Evolutionary conservation across 2,888 invertebrate species (phyloP).

Genomic region (Baronia brevicornis): DNA sequence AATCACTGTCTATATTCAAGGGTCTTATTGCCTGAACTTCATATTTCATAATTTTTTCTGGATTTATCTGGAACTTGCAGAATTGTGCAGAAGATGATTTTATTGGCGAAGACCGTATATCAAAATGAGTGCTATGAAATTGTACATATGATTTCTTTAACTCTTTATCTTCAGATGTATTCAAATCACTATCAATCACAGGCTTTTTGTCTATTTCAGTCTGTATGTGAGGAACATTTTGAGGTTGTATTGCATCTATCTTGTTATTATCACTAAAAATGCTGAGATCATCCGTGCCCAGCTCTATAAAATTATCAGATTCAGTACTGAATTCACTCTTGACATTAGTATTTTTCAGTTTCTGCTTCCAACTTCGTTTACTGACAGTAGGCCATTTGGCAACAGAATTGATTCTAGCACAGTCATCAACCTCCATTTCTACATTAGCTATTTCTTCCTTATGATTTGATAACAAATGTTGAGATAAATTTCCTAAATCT

Average conservation of each 20-base stretch:
- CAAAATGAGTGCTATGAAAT: slow-evolving; percentile 64
- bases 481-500: slow-evolving; percentile 18
- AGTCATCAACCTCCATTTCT: slow-evolving; percentile 43
- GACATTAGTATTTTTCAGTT: slow-evolving; percentile 34
- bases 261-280: slow-evolving; percentile 23
- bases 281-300: slow-evolving; percentile 42
- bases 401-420: slow-evolving; percentile 49
- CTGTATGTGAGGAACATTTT: slow-evolving; percentile 8
- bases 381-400: slow-evolving; percentile 51
- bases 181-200: slow-evolving; percentile 11
- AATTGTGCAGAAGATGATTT: slow-evolving; percentile 59
- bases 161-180: slow-evolving; percentile 21
- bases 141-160: slow-evolving; percentile 39
- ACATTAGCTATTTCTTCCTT: slow-evolving; percentile 28
- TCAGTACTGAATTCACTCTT: slow-evolving; percentile 48
- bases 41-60: slow-evolving; percentile 51
- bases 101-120: slow-evolving; percentile 64
- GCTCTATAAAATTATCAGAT: slow-evolving; percentile 31
- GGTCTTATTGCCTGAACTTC: slow-evolving; percentile 51
- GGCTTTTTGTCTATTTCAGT: slow-evolving; percentile 15
- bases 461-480: slow-evolving; percentile 28
- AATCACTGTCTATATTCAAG: slow-evolving; percentile 28
- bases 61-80: slow-evolving; percentile 58
- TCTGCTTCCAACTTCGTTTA: slow-evolving; percentile 50
- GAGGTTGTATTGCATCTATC: slow-evolving; percentile 16